Conservation (phyloP, 64 coral and sea anemone species). For the Platygyra sinensis region DNA sequence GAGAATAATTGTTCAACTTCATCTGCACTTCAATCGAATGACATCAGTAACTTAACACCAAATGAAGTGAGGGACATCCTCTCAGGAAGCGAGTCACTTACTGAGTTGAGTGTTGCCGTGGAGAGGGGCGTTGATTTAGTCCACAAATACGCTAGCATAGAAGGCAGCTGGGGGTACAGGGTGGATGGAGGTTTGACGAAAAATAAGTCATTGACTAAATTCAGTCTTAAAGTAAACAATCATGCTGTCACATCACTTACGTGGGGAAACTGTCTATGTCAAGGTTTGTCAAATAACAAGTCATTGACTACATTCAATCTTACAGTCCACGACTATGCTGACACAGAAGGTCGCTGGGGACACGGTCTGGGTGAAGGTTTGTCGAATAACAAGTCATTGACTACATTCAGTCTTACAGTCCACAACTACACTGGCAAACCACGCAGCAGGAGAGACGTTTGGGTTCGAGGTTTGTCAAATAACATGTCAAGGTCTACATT, state of each 20-base stretch:
- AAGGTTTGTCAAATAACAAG: neutral
- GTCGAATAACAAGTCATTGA: neutral
- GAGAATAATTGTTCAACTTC: neutral
- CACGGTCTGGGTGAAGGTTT: neutral
- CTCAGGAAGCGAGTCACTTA: too few relatives aligned
- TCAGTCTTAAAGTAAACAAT: neutral
- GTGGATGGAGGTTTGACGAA: neutral
- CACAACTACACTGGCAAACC: neutral
- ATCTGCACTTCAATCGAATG: neutral
- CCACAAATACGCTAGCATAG: neutral
- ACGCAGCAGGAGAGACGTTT: too few relatives aligned
- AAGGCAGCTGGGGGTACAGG: neutral
- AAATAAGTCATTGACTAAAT: neutral
- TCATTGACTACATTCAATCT: constrained; percentile 1
- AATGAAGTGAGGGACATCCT: neutral
- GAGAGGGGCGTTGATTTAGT: neutral
- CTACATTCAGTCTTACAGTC: constrained; percentile 2
- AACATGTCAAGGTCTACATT: too few relatives aligned
- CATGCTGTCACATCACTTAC: neutral
- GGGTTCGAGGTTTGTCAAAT: too few relatives aligned
- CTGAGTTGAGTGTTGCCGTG: too few relatives aligned
- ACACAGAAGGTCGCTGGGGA: neutral
- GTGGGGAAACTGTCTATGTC: neutral
- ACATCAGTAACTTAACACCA: neutral
- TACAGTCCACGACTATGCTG: neutral